Base-by-base conservation (phyloP, 2,888 invertebrate species). In the Thera britannica region DNA sequence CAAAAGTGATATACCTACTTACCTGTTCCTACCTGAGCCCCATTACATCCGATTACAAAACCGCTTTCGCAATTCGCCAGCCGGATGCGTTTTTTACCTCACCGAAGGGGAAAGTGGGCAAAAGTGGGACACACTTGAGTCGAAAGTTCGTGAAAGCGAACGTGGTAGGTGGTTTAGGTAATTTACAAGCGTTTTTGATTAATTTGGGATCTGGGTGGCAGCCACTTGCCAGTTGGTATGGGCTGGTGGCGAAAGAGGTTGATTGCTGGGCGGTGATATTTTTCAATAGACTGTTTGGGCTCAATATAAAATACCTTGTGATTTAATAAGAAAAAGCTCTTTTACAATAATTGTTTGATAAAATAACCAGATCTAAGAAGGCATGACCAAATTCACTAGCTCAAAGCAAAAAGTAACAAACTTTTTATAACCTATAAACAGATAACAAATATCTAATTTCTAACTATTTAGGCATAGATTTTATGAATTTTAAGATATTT, bases 61-160 rank as follows among this genome's bases (percentile, higher is more conserved):
- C 64, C 8, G 46, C 61, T 71, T 71, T 71, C 71, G 68, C 71
- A 70, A 70, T 73, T 71, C 71, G 75, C 70, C 73, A 84, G 75
- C 84, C 90, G 90, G 89, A 90, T 89, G 80, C 83, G 68, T 80
- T 83, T 86, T 86, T 88, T 86, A 80, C 77, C 79, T 62, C 71
- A 72, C 58, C 70, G 82, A 85, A 86, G 83, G 88, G 84, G 86
- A 87, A 87, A 87, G 86, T 83, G 73, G 63, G 68, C 58, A 52
- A 48, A 74, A 73, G 73, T 73, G 52, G 78, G 79, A 80, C 78
- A 79, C 77, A 74, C 77, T 73, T 68, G 74, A 77, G 75, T 83
- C 70, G 90, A 90, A 88, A 89, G 88, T 83, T 68, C 65, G 85
- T 78, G 90, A 90, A 90, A 90, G 90, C 83, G 80, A 81, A 75